Evolutionary conservation across 2,888 invertebrate genomes (phyloP), one percentile per base, ranked within the genome.

Genomic region (Stenurella melanura): DNA sequence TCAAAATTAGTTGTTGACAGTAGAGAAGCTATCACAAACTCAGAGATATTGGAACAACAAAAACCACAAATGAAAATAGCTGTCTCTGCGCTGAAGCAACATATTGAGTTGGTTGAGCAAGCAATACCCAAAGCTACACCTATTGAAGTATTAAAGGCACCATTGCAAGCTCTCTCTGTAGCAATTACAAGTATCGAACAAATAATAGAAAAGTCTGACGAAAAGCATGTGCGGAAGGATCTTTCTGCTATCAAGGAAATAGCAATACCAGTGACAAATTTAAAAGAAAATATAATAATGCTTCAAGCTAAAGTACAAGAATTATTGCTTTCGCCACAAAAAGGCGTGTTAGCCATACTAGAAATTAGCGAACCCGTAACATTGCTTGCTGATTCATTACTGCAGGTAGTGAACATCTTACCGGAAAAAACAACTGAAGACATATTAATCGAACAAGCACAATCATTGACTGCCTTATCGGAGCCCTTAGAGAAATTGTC

Each of bases 261-360:
- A 0, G 54, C 75, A n/a, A 68, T 79, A 60, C 60, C 73, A 11
- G 11, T 79, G 0, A 17, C 61, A n/a, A 66, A 79, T 6, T 18
- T 79, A n/a, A 50, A 75, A 57, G 38, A 76, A 60, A 78, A 83
- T 34, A 67, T 82, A 19, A 74, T 74, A 58, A 12, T 75, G 18
- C 50, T 83, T 15, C 71, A 75, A 42, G 50, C 67, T 15, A 75
- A 79, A 64, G 70, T 34, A 54, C 56, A 76, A 57, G 73, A 78
- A n/a, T 11, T 79, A 1, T 6, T 26, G 0, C 15, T 74, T 26
- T 42, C 57, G 19, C 77, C 84, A 1, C 83, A 84, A 75, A 78
- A 84, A 74, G 86, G 82, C 10, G 57, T 85, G 54, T 19, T 83
- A 21, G 78, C 80, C 30, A 61, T 84, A 60, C 34, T 80, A n/a